Percentiles rank a stretch among this genome's conserved stretches.
Evolutionary conservation across 2,113 vertebrate species (phyloP).

Genomic region (Raja brachyura): DNA sequence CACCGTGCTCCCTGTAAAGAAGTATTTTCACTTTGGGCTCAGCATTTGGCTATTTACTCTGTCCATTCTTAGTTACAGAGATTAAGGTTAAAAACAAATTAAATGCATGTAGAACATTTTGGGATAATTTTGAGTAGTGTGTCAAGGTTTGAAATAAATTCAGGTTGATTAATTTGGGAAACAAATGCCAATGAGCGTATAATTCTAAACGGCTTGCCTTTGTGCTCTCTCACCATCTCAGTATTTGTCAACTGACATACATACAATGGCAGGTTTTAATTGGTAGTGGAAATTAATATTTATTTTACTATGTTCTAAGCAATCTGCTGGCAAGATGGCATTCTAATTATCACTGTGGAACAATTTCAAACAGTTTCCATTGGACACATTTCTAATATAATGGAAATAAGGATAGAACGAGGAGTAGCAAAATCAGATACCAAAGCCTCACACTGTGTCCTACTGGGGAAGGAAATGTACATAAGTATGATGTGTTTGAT

Average conservation of each 20-base stretch:
- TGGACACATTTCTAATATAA: not conserved
- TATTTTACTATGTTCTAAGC: not conserved
- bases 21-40: not conserved
- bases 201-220: not conserved
- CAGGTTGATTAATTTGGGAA: not conserved
- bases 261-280: not conserved
- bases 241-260: conserved; percentile 19
- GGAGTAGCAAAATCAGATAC: not conserved
- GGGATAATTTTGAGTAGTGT: not conserved
- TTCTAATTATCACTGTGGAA: conserved; percentile 25
- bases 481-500: not conserved
- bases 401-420: not conserved
- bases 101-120: not conserved
- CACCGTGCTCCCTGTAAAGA: not conserved
- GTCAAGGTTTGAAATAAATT: not conserved
- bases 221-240: not conserved
- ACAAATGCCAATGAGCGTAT: not conserved
- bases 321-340: not conserved
- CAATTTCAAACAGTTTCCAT: not conserved
- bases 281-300: not conserved
- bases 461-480: not conserved
- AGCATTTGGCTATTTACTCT: not conserved
- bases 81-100: not conserved
- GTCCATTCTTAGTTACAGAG: not conserved
- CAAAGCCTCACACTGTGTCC: not conserved